Base-by-base conservation (phyloP, 1,140 invertebrate species). In the Neotoxoptera formosana region DNA sequence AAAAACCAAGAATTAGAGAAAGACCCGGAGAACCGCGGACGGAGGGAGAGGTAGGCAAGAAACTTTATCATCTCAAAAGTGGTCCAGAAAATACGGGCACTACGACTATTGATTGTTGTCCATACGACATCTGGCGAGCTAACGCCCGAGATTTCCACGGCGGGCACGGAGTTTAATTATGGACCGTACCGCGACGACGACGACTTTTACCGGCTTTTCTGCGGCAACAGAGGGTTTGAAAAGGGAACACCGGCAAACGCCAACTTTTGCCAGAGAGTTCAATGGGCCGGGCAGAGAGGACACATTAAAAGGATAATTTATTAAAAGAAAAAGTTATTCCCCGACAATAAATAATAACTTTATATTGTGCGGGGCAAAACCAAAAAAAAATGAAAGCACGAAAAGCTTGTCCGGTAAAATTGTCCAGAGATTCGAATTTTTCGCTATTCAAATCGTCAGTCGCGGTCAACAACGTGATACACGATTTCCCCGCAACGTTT, bases 51-150 rank as follows among this genome's bases (percentile, higher is more conserved):
- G 87, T 53, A 25, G 48, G 3, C 7, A 21, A 53, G 34, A 89
- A 89, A 89, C n/a, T 89, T 89, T 89, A 89, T 89, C 48, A 89
- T 51, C 11, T 89, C n/a, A 53, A 53, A 53, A 89, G 8, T 51
- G n/a, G n/a, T 89, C n/a, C 8, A 53, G 87, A 89, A 89, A 89
- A 89, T 53, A 89, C 48, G 87, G 48, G 48, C 36, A 51, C n/a
- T 53, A 51, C n/a, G 11, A 89, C 87, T 89, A 89, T 89, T 89
- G 87, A 89, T 89, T 89, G 87, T 89, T 89, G 87, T 53, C 48
- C 48, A 89, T 89, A 89, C 48, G 87, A 89, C 87, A 53, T 89
- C 87, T 89, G 48, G 87, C 87, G 87, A 89, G 48, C n/a, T 51
- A 36, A 89, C 87, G 48, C n/a, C n/a, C n/a, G 87, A 89, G 9